A percentile compares a stretch with the other conserved stretches of the same genome.
Evolutionary conservation across 2,888 invertebrate genomes (phyloP).

Genomic region (Heliconius ethilla): DNA sequence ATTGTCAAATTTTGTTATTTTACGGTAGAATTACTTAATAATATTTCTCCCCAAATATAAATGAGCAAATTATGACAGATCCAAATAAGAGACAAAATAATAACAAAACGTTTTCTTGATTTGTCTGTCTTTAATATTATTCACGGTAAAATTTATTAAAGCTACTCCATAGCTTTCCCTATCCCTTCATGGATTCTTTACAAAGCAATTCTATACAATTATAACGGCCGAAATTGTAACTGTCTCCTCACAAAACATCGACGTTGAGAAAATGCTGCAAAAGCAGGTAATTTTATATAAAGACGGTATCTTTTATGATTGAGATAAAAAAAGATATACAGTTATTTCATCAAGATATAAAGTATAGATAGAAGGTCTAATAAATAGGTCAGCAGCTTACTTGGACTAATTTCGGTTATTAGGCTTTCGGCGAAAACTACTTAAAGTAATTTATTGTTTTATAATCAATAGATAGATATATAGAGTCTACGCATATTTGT

Average conservation of each 20-base stretch:
- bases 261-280: conserved; percentile 67
- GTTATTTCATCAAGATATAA: conserved; percentile 66
- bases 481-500: no score
- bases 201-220: conserved; percentile 81
- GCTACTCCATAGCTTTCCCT: conserved; percentile 55
- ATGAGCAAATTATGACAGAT: background rate
- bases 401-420: conserved; percentile 65
- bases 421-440: conserved; percentile 65
- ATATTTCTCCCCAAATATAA: background rate
- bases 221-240: conserved; percentile 82
- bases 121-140: background rate
- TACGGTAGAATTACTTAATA: background rate
- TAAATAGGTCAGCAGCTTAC: conserved; percentile 75
- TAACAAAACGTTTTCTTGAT: background rate
- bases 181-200: conserved; percentile 59
- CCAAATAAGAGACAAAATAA: background rate
- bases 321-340: conserved; percentile 62
- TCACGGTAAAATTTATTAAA: background rate
- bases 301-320: conserved; percentile 61
- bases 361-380: conserved; percentile 62
- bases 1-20: background rate
- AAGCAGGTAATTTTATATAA: conserved; percentile 77
- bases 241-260: conserved; percentile 74
- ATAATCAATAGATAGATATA: conserved; percentile 65
- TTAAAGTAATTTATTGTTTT: conserved; percentile 74